phyloP scores from a whole-genome alignment of 1,140 invertebrate species.

The Eciton burchellii region DNA sequence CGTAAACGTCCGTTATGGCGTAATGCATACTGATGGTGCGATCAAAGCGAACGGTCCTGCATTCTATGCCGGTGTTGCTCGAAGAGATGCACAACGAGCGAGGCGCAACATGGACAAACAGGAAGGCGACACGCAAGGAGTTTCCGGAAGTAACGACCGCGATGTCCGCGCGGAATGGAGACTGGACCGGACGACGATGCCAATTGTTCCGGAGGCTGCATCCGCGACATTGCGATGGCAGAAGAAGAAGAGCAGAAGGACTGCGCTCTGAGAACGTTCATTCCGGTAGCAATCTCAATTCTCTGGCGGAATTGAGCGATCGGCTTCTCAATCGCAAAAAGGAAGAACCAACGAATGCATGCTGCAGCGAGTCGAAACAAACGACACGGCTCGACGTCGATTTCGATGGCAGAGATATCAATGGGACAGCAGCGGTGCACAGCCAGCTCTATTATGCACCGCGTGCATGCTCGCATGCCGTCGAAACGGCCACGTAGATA shows the following conservation, averaged over 20 bases:
- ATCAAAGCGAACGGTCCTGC: slow-evolving; percentile 47
- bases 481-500: slow-evolving; percentile 42
- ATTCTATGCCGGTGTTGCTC: slow-evolving; percentile 23
- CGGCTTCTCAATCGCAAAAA: no score
- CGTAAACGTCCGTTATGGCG: slow-evolving; percentile 48
- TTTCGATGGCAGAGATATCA: slow-evolving; percentile 35
- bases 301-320: no score
- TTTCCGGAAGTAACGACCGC: neutral
- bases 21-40: slow-evolving; percentile 54
- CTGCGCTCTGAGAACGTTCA: no score
- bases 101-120: no score
- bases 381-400: neutral
- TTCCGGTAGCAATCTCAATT: no score
- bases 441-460: slow-evolving; percentile 31
- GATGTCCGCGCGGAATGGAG: neutral
- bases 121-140: neutral
- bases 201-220: neutral
- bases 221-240: no score
- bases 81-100: neutral
- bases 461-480: slow-evolving; percentile 23
- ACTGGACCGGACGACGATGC: neutral
- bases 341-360: no score
- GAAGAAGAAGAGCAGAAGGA: no score
- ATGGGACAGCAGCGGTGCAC: no score
- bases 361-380: no score